These are phyloP conservation scores for Manduca sexta DNA, from an alignment of 1,140 invertebrate genomes.

Conservation along the genomic window DNA sequence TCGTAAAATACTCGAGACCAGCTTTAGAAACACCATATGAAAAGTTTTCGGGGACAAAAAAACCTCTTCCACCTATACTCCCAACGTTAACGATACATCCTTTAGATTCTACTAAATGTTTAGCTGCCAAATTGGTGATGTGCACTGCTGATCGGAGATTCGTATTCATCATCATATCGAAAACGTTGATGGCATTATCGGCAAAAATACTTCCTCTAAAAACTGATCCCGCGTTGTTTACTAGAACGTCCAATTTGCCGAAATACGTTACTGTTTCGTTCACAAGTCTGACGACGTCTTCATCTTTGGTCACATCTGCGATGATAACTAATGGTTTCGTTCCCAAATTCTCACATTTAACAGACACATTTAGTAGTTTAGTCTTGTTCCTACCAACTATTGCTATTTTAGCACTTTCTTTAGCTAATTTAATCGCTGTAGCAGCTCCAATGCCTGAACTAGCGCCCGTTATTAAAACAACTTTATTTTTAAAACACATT, in stretches of 20 bases:
- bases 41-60: background rate
- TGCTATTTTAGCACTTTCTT: constrained; percentile 78
- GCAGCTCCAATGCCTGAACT: constrained; percentile 88
- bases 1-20: constrained; percentile 83
- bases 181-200: background rate
- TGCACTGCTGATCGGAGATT: constrained; percentile 6
- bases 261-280: constrained; percentile 73
- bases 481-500: constrained; percentile 58
- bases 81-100: constrained; percentile 22
- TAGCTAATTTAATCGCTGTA: constrained; percentile 81
- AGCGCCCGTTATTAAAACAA: constrained; percentile 81
- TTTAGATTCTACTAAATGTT: constrained; percentile 16
- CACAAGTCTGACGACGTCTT: constrained; percentile 74
- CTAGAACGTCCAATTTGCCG: constrained; percentile 75
- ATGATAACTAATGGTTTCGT: constrained; percentile 64
- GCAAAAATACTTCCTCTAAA: constrained; percentile 74
- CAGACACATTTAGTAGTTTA: constrained; percentile 65
- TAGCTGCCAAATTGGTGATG: constrained; percentile 8
- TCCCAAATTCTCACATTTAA: constrained; percentile 69
- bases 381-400: constrained; percentile 82
- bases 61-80: constrained; percentile 7
- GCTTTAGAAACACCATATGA: constrained; percentile 67
- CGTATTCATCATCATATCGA: constrained; percentile 2
- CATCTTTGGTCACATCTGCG: constrained; percentile 78
- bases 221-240: constrained; percentile 84